phyloP scores from a whole-genome alignment of 2,888 invertebrate genomes.

The Onthophagus sagittarius region DNA sequence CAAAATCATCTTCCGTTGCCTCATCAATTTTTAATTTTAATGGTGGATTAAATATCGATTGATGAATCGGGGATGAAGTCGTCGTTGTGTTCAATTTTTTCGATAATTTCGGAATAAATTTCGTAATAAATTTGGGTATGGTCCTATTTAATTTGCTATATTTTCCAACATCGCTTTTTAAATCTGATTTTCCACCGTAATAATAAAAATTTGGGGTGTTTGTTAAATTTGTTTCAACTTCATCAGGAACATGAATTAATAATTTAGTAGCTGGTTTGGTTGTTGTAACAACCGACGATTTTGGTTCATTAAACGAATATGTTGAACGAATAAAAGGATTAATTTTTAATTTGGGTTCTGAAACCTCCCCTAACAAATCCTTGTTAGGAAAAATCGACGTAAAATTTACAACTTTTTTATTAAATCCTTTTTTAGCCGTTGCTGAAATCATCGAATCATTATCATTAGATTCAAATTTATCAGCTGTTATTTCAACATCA shows the following conservation, averaged over 20 bases:
- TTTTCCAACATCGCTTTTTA: neutral
- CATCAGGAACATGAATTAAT: neutral
- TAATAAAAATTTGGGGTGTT: neutral
- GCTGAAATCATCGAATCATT: too few relatives aligned
- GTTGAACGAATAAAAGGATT: neutral
- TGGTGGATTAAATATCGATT: neutral
- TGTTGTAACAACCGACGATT: neutral
- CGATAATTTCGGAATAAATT: neutral
- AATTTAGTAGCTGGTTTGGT: neutral
- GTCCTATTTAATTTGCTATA: neutral
- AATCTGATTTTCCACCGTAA: neutral
- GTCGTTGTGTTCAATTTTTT: neutral
- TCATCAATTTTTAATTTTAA: neutral
- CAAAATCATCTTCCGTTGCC: neutral
- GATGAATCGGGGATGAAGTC: neutral
- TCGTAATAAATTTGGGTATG: too few relatives aligned
- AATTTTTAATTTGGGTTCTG: too few relatives aligned
- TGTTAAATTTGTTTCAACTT: neutral
- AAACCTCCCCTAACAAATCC: too few relatives aligned
- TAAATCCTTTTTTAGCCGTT: too few relatives aligned
- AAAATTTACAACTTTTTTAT: too few relatives aligned
- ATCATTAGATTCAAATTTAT: too few relatives aligned
- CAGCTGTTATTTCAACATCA: neutral
- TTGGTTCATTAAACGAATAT: neutral
- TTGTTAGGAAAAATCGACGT: too few relatives aligned